Conservation (phyloP, 2,888 invertebrate species). For the Rhamnusium bicolor region DNA sequence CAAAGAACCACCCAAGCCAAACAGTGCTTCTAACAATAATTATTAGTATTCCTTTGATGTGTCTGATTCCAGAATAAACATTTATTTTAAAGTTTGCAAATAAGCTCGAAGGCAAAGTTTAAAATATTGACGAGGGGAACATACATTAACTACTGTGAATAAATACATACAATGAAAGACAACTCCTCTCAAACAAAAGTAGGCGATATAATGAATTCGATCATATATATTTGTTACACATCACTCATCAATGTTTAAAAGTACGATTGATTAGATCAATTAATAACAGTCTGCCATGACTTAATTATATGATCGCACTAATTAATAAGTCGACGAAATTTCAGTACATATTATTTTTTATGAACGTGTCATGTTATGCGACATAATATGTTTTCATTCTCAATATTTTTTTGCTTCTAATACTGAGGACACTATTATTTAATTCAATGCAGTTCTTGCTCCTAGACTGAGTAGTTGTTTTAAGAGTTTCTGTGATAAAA, state of each 20-base stretch:
- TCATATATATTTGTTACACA: conserved; percentile 23
- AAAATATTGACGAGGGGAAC: conserved; percentile 55
- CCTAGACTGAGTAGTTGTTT: too few species aligned
- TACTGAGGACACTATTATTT: too few species aligned
- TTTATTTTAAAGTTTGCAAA: conserved; percentile 67
- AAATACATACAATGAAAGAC: conserved; percentile 42
- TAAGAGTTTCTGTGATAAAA: too few species aligned
- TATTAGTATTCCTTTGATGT: conserved; percentile 50
- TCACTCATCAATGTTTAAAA: conserved; percentile 10
- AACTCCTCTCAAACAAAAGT: conserved; percentile 42
- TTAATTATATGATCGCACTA: too few species aligned
- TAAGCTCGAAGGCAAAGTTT: conserved; percentile 59
- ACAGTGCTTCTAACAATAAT: conserved; percentile 49
- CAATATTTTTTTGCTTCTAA: too few species aligned
- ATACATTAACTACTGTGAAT: conserved; percentile 40
- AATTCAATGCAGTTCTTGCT: too few species aligned
- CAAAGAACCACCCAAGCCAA: conserved; percentile 37
- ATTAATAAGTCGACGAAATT: too few species aligned
- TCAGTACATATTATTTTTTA: too few species aligned
- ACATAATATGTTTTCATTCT: too few species aligned
- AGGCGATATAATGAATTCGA: conserved; percentile 30
- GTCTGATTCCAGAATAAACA: conserved; percentile 65
- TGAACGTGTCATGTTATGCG: too few species aligned
- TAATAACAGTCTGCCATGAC: background rate
- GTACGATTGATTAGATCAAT: background rate